These are phyloP conservation scores for Desmodus rotundus DNA, from an alignment of 2,113 vertebrate species.

Conservation along the genomic window DNA sequence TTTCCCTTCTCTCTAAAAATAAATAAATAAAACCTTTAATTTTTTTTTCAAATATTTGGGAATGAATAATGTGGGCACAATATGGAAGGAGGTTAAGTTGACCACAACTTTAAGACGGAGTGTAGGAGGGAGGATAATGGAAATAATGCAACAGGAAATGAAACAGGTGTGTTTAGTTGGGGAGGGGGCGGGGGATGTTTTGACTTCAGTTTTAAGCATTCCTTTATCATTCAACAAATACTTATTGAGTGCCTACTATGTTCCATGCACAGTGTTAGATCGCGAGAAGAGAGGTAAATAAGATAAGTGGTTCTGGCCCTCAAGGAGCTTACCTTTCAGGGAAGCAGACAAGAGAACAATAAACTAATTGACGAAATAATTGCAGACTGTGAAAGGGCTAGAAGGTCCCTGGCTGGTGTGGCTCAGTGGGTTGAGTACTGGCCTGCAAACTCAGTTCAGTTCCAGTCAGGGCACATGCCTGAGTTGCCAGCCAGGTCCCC, in stretches of 20 bases:
- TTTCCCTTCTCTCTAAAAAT: no score
- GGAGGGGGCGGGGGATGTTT: no score
- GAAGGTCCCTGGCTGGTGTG: not conserved
- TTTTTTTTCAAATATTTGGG: not conserved
- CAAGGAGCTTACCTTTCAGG: not conserved
- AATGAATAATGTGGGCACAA: not conserved
- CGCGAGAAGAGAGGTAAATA: not conserved
- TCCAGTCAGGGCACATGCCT: no score
- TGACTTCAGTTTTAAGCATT: not conserved
- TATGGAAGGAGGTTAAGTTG: not conserved
- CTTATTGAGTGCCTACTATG: not conserved
- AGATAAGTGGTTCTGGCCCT: not conserved
- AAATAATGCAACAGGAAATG: not conserved
- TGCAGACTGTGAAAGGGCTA: not conserved
- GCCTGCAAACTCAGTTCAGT: no score
- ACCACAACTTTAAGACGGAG: not conserved
- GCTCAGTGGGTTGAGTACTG: no score
- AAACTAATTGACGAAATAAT: not conserved
- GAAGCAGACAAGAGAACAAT: not conserved
- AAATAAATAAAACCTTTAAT: no score
- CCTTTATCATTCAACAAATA: not conserved
- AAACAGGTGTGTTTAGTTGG: not conserved
- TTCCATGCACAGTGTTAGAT: not conserved
- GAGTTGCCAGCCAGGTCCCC: no score
- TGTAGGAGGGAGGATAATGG: not conserved